Evolutionary conservation across 2,113 vertebrate species (phyloP).

Genomic region (Alces alces): DNA sequence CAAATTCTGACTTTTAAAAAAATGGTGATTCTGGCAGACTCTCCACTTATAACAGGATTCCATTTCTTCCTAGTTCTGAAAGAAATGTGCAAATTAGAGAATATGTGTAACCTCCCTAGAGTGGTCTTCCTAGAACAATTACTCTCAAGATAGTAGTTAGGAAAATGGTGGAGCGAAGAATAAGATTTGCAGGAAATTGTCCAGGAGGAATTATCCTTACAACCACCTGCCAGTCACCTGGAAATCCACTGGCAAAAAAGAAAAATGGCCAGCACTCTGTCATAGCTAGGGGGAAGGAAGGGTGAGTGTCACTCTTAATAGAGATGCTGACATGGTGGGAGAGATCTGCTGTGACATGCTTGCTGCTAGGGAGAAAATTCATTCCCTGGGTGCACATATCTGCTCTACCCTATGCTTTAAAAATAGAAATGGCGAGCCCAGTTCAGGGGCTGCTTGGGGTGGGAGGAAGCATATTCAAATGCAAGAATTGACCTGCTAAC

Average conservation of each 20-base stretch:
- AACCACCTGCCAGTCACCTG: constrained; percentile 42
- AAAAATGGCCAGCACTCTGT: constrained; percentile 39
- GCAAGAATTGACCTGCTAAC: background rate
- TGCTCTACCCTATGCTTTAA: constrained; percentile 47
- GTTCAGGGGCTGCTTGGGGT: background rate
- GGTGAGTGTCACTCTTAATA: constrained; percentile 64
- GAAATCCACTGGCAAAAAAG: constrained; percentile 35
- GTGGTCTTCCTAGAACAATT: constrained; percentile 36
- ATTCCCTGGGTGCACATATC: constrained; percentile 13
- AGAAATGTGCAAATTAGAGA: constrained; percentile 56
- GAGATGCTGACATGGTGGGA: constrained; percentile 52
- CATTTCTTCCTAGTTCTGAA: constrained; percentile 37
- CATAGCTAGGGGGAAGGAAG: constrained; percentile 40
- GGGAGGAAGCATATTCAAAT: background rate
- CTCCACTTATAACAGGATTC: constrained; percentile 6
- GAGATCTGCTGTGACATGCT: constrained; percentile 41
- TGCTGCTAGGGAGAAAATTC: constrained; percentile 12
- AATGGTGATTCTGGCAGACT: constrained; percentile 38
- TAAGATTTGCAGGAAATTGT: constrained; percentile 30
- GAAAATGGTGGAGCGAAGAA: constrained; percentile 50
- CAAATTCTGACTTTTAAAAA: constrained; percentile 17
- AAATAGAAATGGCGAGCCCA: constrained; percentile 44
- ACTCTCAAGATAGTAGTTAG: constrained; percentile 51
- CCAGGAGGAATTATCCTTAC: constrained; percentile 42
- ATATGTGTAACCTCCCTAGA: background rate